Evolutionary conservation across 1,140 invertebrate genomes (phyloP).

Genomic region (Limonius californicus): DNA sequence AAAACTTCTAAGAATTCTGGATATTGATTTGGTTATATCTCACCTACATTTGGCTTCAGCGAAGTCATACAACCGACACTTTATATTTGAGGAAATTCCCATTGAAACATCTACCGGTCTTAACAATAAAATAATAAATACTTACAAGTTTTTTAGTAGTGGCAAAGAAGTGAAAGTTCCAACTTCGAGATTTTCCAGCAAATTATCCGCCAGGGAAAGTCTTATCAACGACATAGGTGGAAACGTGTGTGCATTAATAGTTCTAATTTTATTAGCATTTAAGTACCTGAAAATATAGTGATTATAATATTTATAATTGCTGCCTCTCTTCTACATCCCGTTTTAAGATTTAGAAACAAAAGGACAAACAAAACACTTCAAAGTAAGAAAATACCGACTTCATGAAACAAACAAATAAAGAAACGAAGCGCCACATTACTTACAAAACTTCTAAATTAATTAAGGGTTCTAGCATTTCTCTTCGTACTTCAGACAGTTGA

Average conservation of each 20-base stretch:
- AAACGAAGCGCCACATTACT: constrained; percentile 33
- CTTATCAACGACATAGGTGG: constrained; percentile 40
- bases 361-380: too few relatives aligned
- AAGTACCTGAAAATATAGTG: constrained; percentile 32
- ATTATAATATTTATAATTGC: too few relatives aligned
- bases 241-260: constrained; percentile 36
- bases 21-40: too few relatives aligned
- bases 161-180: constrained; percentile 11
- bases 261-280: constrained; percentile 26
- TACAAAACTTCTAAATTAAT: constrained; percentile 45
- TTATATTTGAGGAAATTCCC: too few relatives aligned
- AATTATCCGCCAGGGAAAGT: constrained; percentile 46
- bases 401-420: not conserved
- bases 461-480: constrained; percentile 39
- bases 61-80: too few relatives aligned
- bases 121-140: too few relatives aligned
- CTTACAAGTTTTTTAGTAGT: constrained; percentile 36
- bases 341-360: too few relatives aligned
- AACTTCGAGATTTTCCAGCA: constrained; percentile 36
- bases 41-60: too few relatives aligned
- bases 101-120: too few relatives aligned
- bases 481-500: constrained; percentile 39
- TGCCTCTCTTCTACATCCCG: too few relatives aligned
- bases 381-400: too few relatives aligned
- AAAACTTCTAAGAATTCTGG: too few relatives aligned